These are phyloP conservation scores for Zygogramma bicolorata DNA, from an alignment of 2,888 invertebrate genomes.

Conservation along the genomic window DNA sequence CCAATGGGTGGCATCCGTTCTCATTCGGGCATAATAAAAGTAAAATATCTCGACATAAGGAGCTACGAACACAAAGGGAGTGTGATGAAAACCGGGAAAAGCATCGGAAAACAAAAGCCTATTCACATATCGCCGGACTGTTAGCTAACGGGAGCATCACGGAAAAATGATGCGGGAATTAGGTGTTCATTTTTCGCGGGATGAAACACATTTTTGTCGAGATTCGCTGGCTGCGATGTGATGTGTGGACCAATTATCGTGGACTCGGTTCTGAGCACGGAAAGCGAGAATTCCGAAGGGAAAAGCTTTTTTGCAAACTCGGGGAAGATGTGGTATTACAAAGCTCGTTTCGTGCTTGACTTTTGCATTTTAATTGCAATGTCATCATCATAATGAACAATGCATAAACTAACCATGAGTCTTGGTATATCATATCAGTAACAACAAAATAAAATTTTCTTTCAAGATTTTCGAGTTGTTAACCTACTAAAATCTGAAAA, in stretches of 20 bases:
- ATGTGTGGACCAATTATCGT: neutral
- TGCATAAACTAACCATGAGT: too few relatives aligned
- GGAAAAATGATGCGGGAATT: constrained; percentile 57
- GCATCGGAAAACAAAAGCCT: constrained; percentile 60
- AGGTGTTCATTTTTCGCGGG: constrained; percentile 29
- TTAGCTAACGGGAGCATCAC: constrained; percentile 66
- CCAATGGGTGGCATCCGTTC: constrained; percentile 20
- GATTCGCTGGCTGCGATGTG: neutral
- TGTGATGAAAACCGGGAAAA: constrained; percentile 56
- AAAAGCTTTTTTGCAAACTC: too few relatives aligned
- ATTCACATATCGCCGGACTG: constrained; percentile 65
- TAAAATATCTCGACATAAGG: neutral
- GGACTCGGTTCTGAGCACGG: neutral
- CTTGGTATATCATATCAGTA: too few relatives aligned
- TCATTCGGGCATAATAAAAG: constrained; percentile 27
- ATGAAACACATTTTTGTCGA: constrained; percentile 33
- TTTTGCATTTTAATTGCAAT: too few relatives aligned
- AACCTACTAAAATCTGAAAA: too few relatives aligned
- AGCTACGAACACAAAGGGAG: constrained; percentile 12
- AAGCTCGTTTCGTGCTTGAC: too few relatives aligned
- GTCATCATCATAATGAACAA: too few relatives aligned
- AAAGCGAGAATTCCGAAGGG: too few relatives aligned
- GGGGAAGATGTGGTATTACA: too few relatives aligned
- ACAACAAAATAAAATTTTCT: too few relatives aligned
- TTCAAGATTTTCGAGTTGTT: too few relatives aligned